Evolutionary conservation across 2,797 vertebrate genomes (phyloP).

Genomic region (Okamejei kenojei): DNA sequence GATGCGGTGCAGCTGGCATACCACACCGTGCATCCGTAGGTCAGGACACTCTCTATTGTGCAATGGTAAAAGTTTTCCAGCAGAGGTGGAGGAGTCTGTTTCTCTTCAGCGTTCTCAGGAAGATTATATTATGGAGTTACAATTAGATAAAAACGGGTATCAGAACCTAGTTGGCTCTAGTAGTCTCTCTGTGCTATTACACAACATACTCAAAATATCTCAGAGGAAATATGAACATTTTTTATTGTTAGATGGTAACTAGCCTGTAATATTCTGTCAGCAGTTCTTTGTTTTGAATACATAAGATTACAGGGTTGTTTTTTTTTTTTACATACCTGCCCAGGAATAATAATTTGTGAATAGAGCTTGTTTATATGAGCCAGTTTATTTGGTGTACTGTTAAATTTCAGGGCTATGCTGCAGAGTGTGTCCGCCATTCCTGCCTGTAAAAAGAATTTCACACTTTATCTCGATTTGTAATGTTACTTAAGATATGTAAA

Average conservation of each 20-base stretch:
- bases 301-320: background rate
- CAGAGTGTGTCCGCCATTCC: slow-evolving; percentile 54
- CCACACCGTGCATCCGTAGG: too few species aligned
- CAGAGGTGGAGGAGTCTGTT: too few species aligned
- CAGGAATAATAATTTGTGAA: slow-evolving; percentile 43
- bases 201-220: background rate
- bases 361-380: slow-evolving; percentile 36
- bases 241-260: background rate
- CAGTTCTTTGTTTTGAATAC: background rate
- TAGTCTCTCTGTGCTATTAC: background rate
- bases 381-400: slow-evolving; percentile 41
- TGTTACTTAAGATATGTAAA: background rate
- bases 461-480: background rate
- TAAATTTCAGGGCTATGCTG: slow-evolving; percentile 55
- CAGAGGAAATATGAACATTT: background rate
- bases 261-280: background rate
- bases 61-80: too few species aligned
- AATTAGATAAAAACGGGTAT: background rate
- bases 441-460: slow-evolving; percentile 46
- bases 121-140: background rate
- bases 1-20: too few species aligned
- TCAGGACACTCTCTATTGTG: too few species aligned
- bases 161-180: background rate
- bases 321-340: slow-evolving; percentile 51
- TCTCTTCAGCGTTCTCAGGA: too few species aligned